phyloP scores from a whole-genome alignment of 1,140 invertebrate species.

The Trichoplusia ni region DNA sequence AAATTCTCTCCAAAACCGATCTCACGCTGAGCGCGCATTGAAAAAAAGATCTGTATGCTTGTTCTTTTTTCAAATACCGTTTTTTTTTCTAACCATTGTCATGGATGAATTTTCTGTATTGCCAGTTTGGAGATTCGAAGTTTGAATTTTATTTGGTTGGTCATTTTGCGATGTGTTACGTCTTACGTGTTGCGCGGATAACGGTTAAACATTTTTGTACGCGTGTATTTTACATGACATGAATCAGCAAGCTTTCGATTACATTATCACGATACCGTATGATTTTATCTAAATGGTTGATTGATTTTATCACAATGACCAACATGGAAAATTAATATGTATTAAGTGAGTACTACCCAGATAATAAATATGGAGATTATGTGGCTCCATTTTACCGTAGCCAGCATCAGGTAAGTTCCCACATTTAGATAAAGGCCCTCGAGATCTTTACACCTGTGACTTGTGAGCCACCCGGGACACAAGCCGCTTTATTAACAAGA shows the following conservation, averaged over 20 bases:
- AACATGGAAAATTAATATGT: too few relatives aligned
- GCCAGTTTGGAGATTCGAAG: conserved; percentile 6
- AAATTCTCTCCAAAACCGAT: conserved; percentile 38
- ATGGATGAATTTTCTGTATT: conserved; percentile 15
- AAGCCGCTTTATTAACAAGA: conserved; percentile 79
- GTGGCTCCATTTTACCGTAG: too few relatives aligned
- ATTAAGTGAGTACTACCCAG: too few relatives aligned
- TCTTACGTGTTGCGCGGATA: neutral
- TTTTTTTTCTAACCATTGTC: conserved; percentile 36
- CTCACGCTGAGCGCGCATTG: conserved; percentile 32
- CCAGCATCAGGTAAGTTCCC: neutral
- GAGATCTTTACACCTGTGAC: neutral
- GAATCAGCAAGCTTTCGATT: too few relatives aligned
- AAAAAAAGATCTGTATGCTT: conserved; percentile 27
- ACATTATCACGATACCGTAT: too few relatives aligned
- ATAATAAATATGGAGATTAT: too few relatives aligned
- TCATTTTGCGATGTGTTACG: conserved; percentile 12
- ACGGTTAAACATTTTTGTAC: too few relatives aligned
- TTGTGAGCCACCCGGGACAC: conserved; percentile 32
- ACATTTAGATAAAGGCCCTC: neutral
- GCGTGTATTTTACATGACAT: too few relatives aligned
- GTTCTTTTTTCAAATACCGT: conserved; percentile 34
- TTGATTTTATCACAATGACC: too few relatives aligned
- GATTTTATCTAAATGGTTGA: too few relatives aligned
- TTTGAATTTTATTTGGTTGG: conserved; percentile 5